These are phyloP conservation scores for Erinaceus europaeus DNA, from an alignment of 2,113 vertebrate genomes.

Conservation along the genomic window DNA sequence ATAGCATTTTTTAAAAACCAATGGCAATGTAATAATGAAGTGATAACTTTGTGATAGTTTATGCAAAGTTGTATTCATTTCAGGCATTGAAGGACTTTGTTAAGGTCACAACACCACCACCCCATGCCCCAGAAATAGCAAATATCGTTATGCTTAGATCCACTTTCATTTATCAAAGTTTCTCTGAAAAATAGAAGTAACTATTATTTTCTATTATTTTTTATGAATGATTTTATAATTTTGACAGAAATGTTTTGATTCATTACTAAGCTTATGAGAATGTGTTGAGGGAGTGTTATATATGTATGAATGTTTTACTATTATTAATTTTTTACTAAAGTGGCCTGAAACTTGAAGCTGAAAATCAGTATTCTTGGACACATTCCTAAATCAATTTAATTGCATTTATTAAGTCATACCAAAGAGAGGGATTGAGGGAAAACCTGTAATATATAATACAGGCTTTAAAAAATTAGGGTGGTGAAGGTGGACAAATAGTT, in stretches of 20 bases:
- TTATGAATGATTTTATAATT: neutral
- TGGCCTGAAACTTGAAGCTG: neutral
- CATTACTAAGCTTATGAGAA: neutral
- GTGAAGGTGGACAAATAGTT: neutral
- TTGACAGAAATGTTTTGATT: neutral
- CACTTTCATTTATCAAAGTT: neutral
- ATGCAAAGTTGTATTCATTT: neutral
- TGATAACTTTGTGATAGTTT: neutral
- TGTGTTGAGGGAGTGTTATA: neutral
- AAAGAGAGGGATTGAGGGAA: neutral
- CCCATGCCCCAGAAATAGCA: neutral
- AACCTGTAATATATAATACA: neutral
- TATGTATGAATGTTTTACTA: no score
- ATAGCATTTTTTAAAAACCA: neutral
- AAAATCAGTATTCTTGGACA: neutral
- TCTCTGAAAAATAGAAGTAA: neutral
- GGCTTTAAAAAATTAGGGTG: constrained; percentile 9
- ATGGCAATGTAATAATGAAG: neutral
- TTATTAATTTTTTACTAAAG: no score
- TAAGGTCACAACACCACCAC: neutral
- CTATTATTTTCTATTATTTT: neutral
- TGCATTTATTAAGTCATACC: neutral
- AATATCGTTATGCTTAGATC: neutral
- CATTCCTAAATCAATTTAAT: neutral
- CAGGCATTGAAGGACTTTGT: neutral